Base-by-base conservation (phyloP, 2,888 invertebrate species). In the Drosophila colorata region DNA sequence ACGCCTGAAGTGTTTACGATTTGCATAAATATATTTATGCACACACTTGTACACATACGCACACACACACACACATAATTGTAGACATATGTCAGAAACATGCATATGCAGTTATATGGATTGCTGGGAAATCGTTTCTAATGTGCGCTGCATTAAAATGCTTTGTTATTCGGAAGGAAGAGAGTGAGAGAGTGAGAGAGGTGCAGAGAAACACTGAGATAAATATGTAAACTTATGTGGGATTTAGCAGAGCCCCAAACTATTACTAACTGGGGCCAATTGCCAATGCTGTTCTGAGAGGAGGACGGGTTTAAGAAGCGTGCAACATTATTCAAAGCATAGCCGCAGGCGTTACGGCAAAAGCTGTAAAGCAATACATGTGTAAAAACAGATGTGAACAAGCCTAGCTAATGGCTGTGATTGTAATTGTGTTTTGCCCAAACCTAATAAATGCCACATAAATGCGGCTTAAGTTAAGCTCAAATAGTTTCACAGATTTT, bases 381-480 rank as follows among this genome's bases (percentile, higher is more conserved):
- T 86, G 78, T 80, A 76, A 78, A 86, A 79, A 70, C 85, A 79
- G 71, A 80, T 82, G 86, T 74, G 86, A 82, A 82, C 86, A 82
- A 69, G 80, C 66, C 31, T 16, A 23, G 86, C 71, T 82, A 85
- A 85, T 82, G 77, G 76, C 60, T 59, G 16, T 46, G 44, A 56
- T 75, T 61, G 38, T 56, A 41, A 60, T 59, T 55, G 35, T 43
- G 40, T 40, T 35, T 28, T 13, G 52, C 16, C 18, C n/a, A 8
- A 25, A 37, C 13, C 67, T 40, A 69, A 71, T 75, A 75, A 66
- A 65, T 76, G 61, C 64, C 68, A 71, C 44, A 68, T 55, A 71
- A 71, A 72, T 60, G 43, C 18, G 35, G 57, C 37, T 46, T 55
- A 35, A 46, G 37, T 56, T 52, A 20, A 43, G 58, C 53, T 58